phyloP scores from a whole-genome alignment of 2,888 invertebrate species.

The Epinotia ramella region DNA sequence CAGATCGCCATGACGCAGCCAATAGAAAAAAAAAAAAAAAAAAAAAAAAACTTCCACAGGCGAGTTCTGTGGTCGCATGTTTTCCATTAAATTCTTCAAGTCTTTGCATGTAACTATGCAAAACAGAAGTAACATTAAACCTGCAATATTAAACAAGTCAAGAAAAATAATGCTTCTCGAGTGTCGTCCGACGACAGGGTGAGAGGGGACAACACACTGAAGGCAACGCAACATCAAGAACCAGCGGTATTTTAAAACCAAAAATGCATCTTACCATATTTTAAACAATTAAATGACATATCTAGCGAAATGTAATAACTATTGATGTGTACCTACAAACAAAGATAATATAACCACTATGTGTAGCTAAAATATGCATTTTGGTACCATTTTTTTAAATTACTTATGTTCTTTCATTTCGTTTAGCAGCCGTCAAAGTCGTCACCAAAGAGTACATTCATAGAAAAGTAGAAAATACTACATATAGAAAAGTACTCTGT shows the following conservation, averaged over 20 bases:
- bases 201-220: too few relatives aligned
- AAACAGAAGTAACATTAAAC: conserved; percentile 2
- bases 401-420: too few relatives aligned
- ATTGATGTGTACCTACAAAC: too few relatives aligned
- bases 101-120: conserved; percentile 16
- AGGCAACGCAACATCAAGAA: not conserved
- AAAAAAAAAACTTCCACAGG: conserved; percentile 72
- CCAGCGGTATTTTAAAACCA: not conserved
- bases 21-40: too few relatives aligned
- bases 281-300: conserved; percentile 11
- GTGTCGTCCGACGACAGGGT: not conserved
- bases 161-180: not conserved
- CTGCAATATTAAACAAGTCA: conserved; percentile 5
- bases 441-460: too few relatives aligned
- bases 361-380: too few relatives aligned
- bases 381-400: too few relatives aligned
- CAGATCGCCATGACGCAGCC: too few relatives aligned
- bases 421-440: too few relatives aligned
- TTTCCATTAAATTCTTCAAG: conserved; percentile 14
- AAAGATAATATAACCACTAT: too few relatives aligned
- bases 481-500: too few relatives aligned
- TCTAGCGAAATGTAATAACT: not conserved
- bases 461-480: too few relatives aligned
- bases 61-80: conserved; percentile 50
- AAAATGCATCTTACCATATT: conserved; percentile 13